Percentiles rank a stretch among this genome's conserved stretches.
Conservation (phyloP, 2,797 vertebrate genomes). For the Columba guinea region DNA sequence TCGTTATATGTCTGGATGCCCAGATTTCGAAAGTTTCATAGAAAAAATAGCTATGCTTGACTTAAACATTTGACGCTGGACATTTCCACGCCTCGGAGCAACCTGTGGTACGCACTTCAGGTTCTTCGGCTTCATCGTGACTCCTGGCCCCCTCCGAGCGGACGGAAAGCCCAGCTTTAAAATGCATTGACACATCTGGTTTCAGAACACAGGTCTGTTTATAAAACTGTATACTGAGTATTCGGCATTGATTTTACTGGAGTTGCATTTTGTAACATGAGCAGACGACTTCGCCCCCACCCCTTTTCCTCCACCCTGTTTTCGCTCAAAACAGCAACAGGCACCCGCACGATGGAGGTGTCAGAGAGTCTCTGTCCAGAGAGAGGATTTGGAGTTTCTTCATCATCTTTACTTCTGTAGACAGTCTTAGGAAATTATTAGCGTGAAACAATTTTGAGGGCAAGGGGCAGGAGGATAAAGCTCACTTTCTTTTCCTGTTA, state of each 20-base stretch:
- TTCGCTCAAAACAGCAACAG: conserved; percentile 11
- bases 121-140: not conserved
- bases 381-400: conserved; percentile 25
- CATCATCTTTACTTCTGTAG: conserved; percentile 33
- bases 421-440: conserved; percentile 38
- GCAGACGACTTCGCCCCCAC: not conserved
- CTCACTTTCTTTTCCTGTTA: conserved; percentile 34
- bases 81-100: conserved; percentile 25
- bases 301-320: not conserved
- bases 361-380: conserved; percentile 39
- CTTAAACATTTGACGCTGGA: conserved; percentile 39
- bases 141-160: not conserved
- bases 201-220: conserved; percentile 23
- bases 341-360: conserved; percentile 8
- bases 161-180: not conserved
- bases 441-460: conserved; percentile 8
- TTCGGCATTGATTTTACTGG: not conserved
- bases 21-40: conserved; percentile 3
- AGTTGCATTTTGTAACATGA: not conserved
- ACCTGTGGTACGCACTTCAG: not conserved
- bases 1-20: conserved; percentile 30
- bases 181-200: not conserved
- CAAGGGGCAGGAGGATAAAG: not conserved
- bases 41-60: conserved; percentile 37
- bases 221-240: not conserved